A percentile compares a stretch with the other conserved stretches of the same genome.
Conservation (phyloP, 2,113 vertebrate genomes). For the Chrysochloris asiatica region DNA sequence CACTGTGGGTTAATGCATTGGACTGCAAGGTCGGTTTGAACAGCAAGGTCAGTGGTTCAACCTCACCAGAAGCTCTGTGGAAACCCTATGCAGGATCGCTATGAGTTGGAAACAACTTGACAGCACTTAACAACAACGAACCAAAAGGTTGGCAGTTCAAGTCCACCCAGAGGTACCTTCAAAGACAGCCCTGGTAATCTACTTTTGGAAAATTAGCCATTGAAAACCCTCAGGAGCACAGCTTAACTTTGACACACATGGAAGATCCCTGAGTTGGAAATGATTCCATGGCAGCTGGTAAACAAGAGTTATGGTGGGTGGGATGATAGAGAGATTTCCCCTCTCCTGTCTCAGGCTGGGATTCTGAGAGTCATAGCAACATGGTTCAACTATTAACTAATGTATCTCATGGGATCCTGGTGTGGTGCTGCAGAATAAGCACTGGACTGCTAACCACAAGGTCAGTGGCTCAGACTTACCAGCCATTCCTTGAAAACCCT, state of each 20-base stretch:
- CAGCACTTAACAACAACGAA: too few species aligned
- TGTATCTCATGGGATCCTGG: background rate
- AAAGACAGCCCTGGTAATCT: background rate
- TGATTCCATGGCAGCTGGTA: background rate
- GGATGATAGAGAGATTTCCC: background rate
- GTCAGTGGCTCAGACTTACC: too few species aligned
- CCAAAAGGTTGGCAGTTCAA: background rate
- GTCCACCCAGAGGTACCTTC: background rate
- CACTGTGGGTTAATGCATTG: too few species aligned
- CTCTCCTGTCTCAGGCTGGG: background rate
- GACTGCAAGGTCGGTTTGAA: too few species aligned
- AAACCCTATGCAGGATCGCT: too few species aligned
- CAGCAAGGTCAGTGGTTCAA: too few species aligned
- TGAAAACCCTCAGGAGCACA: background rate
- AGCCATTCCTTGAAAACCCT: too few species aligned
- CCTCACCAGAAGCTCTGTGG: too few species aligned
- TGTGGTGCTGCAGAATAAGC: too few species aligned
- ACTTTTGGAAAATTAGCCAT: background rate
- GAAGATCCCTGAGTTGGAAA: background rate
- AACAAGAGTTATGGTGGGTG: background rate
- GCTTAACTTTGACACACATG: background rate
- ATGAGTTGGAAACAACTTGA: too few species aligned
- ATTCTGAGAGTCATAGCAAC: background rate
- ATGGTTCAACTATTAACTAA: background rate
- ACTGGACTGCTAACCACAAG: too few species aligned